A percentile compares a stretch with the other conserved stretches of the same genome.
These are phyloP conservation scores for Clostera curtula DNA, from an alignment of 2,888 invertebrate genomes.

Conservation along the genomic window DNA sequence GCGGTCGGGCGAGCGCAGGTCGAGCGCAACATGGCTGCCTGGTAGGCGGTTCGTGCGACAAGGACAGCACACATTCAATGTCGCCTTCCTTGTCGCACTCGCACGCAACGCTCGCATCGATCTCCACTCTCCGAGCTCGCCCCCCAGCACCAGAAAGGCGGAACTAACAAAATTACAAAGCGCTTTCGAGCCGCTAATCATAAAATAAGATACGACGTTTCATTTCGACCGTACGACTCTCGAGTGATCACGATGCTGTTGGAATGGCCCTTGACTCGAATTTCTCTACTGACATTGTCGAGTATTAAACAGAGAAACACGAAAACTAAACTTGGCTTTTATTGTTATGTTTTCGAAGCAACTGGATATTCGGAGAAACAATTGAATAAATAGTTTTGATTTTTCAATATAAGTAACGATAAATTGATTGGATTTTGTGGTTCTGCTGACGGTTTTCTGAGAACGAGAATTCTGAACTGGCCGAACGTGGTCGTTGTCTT, in stretches of 20 bases:
- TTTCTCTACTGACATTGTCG: conserved; percentile 65
- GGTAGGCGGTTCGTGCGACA: conserved; percentile 70
- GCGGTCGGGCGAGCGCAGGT: conserved; percentile 74
- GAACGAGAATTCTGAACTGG: conserved; percentile 27
- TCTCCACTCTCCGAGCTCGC: conserved; percentile 70
- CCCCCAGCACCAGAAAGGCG: conserved; percentile 76
- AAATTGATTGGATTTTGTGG: conserved; percentile 14
- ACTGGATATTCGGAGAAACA: conserved; percentile 8
- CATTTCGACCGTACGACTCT: conserved; percentile 73
- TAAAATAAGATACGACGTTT: conserved; percentile 76
- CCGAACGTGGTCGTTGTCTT: conserved; percentile 16
- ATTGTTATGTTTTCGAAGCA: conserved; percentile 25
- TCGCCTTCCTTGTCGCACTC: conserved; percentile 56
- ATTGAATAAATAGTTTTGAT: not conserved
- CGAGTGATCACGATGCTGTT: conserved; percentile 70
- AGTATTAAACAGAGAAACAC: conserved; percentile 57
- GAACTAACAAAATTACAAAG: conserved; percentile 76
- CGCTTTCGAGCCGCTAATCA: conserved; percentile 76
- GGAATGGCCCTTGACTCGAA: conserved; percentile 74
- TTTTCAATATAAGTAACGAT: not conserved
- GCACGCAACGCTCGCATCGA: conserved; percentile 69
- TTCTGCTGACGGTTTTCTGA: conserved; percentile 35
- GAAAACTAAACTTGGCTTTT: conserved; percentile 48
- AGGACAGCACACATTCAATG: conserved; percentile 47
- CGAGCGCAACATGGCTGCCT: conserved; percentile 76